Conservation (phyloP, 2,888 invertebrate genomes). For the Willowsia nigromaculata region DNA sequence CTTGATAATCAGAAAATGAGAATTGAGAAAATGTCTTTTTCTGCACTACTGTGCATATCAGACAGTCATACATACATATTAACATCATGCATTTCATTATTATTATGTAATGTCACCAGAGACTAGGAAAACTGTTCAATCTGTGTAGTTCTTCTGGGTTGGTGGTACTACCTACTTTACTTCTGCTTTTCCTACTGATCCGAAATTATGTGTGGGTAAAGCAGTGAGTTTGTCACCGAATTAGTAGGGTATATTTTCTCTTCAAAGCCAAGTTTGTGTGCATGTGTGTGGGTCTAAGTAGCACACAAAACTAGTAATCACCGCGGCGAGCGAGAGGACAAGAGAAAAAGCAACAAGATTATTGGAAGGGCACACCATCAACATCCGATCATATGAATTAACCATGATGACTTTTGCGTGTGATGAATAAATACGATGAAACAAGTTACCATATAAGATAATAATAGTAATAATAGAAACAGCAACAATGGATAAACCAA, state of each 20-base stretch:
- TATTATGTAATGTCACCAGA: constrained; percentile 15
- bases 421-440: constrained; percentile 63
- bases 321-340: not conserved
- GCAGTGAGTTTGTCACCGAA: too few relatives aligned
- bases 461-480: not conserved
- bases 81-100: not conserved
- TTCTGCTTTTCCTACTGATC: too few relatives aligned
- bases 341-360: constrained; percentile 45
- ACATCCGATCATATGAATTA: constrained; percentile 73
- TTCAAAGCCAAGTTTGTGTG: not conserved
- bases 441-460: not conserved
- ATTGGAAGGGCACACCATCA: constrained; percentile 30
- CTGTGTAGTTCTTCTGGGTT: not conserved
- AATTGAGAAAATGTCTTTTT: constrained; percentile 29
- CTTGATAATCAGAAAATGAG: constrained; percentile 29
- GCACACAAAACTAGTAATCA: constrained; percentile 3
- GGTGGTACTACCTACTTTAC: not conserved
- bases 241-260: too few relatives aligned
- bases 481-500: not conserved
- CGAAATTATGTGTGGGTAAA: too few relatives aligned
- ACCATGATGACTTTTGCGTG: constrained; percentile 77
- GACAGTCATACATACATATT: not conserved
- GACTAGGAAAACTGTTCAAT: not conserved
- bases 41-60: not conserved
- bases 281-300: not conserved